Evolutionary conservation across 2,797 vertebrate genomes (phyloP).

Genomic region (Tragopan temminckii): DNA sequence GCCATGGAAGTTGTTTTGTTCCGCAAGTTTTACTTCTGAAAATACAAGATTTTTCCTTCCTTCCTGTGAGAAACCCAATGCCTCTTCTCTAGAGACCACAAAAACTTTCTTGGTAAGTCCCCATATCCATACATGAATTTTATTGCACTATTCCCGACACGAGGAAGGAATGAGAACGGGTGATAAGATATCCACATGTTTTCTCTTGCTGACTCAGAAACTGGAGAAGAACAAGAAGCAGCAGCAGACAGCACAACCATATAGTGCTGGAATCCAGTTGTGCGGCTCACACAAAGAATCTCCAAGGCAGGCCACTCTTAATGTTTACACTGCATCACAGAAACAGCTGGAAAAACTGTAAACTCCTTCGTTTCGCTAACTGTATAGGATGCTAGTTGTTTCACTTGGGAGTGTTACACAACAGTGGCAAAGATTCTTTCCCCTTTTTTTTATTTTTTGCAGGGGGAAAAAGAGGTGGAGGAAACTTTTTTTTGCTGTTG

Average conservation of each 20-base stretch:
- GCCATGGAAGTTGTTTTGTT: background rate
- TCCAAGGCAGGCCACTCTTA: background rate
- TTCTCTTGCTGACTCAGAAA: conserved; percentile 77
- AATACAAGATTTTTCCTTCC: background rate
- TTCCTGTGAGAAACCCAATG: background rate
- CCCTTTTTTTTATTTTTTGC: background rate
- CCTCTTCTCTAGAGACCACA: conserved; percentile 26
- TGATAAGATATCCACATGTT: conserved; percentile 33
- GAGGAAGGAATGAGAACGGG: conserved; percentile 45
- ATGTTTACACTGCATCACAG: conserved; percentile 66
- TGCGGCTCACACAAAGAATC: background rate
- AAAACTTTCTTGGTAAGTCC: conserved; percentile 12
- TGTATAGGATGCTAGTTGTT: conserved; percentile 54
- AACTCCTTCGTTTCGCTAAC: conserved; percentile 50
- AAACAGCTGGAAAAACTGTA: conserved; percentile 71
- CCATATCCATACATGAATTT: conserved; percentile 20
- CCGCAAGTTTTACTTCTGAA: background rate
- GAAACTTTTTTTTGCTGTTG: background rate
- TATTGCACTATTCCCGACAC: conserved; percentile 19
- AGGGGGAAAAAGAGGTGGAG: background rate
- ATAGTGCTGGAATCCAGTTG: conserved; percentile 53
- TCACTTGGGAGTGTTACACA: background rate
- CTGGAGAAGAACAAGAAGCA: conserved; percentile 37
- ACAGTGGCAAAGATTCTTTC: background rate
- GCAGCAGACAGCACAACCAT: conserved; percentile 37